Conservation (phyloP, 2,888 invertebrate genomes). For the Drosophila neonasuta region DNA sequence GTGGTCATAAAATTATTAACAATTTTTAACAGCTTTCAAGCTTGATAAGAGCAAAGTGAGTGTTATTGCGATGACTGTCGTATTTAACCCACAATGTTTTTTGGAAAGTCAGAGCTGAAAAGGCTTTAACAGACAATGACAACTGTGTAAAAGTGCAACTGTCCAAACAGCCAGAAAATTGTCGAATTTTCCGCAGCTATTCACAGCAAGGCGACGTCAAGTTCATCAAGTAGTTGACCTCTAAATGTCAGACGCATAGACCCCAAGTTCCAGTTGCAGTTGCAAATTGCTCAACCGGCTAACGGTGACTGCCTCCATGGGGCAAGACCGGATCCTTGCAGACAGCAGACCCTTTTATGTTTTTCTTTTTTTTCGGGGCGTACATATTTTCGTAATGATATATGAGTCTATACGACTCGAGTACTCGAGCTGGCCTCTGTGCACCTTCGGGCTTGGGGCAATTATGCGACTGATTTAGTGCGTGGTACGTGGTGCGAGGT, state of each 20-base stretch:
- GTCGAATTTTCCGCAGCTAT: conserved; percentile 32
- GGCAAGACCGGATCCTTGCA: conserved; percentile 34
- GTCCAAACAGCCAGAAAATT: conserved; percentile 45
- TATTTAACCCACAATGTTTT: conserved; percentile 27
- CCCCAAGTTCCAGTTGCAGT: conserved; percentile 35
- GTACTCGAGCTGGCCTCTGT: conserved; percentile 26
- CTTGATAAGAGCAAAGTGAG: conserved; percentile 10
- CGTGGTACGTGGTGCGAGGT: conserved; percentile 61
- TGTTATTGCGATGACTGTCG: conserved; percentile 16
- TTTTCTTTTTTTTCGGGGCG: conserved; percentile 53
- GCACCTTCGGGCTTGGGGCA: conserved; percentile 48
- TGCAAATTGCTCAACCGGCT: conserved; percentile 42
- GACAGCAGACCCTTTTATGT: conserved; percentile 29
- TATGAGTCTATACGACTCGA: conserved; percentile 48
- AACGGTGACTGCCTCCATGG: conserved; percentile 39
- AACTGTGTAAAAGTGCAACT: conserved; percentile 11
- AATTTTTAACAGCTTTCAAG: not conserved
- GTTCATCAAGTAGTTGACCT: conserved; percentile 68
- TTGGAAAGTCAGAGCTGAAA: conserved; percentile 33
- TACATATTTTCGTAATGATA: conserved; percentile 69
- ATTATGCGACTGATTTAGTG: conserved; percentile 77
- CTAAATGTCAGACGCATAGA: conserved; percentile 41
- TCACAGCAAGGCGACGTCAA: conserved; percentile 32
- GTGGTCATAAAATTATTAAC: conserved; percentile 37
- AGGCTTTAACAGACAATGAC: not conserved